Conservation (phyloP, 2,888 invertebrate genomes). For the Scaptomyza tumidula region DNA sequence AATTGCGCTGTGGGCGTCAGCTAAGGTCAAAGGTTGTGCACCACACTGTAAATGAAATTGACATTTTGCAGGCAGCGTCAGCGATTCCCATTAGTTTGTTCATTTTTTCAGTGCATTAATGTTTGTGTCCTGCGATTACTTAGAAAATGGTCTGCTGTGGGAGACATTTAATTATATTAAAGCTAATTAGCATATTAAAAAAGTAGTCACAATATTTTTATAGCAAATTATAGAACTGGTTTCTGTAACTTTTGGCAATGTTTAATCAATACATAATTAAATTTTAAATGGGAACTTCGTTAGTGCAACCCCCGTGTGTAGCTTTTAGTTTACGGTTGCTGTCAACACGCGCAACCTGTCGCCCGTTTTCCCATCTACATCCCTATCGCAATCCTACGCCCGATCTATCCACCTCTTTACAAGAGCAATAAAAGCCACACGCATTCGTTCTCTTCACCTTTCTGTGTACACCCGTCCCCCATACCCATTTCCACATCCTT, state of each 20-base stretch:
- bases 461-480: background rate
- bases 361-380: slow-evolving; percentile 51
- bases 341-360: slow-evolving; percentile 73
- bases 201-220: background rate
- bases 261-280: slow-evolving; percentile 28
- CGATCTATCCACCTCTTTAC: slow-evolving; percentile 24
- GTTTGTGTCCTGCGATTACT: too few relatives aligned
- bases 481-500: slow-evolving; percentile 3
- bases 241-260: background rate
- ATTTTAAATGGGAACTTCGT: slow-evolving; percentile 20
- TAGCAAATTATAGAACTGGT: background rate
- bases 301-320: slow-evolving; percentile 38
- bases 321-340: slow-evolving; percentile 37
- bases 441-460: slow-evolving; percentile 62
- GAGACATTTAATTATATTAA: too few relatives aligned
- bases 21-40: slow-evolving; percentile 63
- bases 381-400: background rate
- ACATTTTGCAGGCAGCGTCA: slow-evolving; percentile 52
- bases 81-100: slow-evolving; percentile 26
- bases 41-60: slow-evolving; percentile 49
- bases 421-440: slow-evolving; percentile 73
- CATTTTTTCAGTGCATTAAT: slow-evolving; percentile 14
- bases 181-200: background rate
- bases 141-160: too few relatives aligned
- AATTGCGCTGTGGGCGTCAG: slow-evolving; percentile 44